Conservation (phyloP, 2,113 vertebrate species). For the Numenius arquata region DNA sequence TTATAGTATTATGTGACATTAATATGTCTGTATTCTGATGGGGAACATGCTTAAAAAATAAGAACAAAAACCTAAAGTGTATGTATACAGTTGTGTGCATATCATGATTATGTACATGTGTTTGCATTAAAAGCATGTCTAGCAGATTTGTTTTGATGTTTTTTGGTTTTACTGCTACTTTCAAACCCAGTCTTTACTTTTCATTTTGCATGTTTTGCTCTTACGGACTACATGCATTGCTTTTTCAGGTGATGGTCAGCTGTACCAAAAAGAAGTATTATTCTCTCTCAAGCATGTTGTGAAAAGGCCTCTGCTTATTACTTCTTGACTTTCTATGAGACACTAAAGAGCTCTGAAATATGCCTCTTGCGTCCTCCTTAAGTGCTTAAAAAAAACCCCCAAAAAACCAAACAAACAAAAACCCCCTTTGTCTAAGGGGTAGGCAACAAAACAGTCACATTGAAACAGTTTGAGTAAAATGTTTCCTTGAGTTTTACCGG, state of each 20-base stretch:
- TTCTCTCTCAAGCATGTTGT: neutral
- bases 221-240: neutral
- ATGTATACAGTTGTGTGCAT: neutral
- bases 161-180: neutral
- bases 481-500: neutral
- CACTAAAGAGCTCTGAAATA: neutral
- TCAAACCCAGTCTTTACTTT: neutral
- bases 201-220: neutral
- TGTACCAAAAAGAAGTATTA: neutral
- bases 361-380: neutral
- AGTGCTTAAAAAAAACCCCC: neutral
- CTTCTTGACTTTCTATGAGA: neutral
- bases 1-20: neutral
- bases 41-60: neutral
- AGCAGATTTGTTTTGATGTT: fast-evolving
- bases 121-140: neutral
- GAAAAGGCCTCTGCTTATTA: neutral
- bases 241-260: neutral
- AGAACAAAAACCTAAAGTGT: neutral
- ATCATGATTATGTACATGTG: neutral
- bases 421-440: neutral
- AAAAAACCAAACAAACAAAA: too few species aligned
- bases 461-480: neutral
- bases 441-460: neutral
- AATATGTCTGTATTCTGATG: neutral